Conservation (phyloP, 2,888 invertebrate species). For the Synergus laeviventris region DNA sequence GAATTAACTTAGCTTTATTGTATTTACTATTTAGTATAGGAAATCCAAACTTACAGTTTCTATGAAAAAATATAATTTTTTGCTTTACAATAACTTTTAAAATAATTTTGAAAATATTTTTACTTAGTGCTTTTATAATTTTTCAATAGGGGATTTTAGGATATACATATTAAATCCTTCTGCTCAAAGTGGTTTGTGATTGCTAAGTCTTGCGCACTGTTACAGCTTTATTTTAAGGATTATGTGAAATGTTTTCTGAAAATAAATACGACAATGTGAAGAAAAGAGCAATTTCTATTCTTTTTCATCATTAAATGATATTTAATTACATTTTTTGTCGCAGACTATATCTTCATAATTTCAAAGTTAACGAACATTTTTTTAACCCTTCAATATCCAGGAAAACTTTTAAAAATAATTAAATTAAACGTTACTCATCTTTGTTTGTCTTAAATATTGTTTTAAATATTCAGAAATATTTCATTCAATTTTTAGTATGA, state of each 20-base stretch:
- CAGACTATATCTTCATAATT: neutral
- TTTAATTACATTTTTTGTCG: slow-evolving; percentile 24
- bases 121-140: neutral
- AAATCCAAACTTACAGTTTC: neutral
- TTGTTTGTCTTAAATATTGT: neutral
- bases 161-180: neutral
- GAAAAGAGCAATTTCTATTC: slow-evolving; percentile 29
- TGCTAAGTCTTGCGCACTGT: neutral
- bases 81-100: neutral
- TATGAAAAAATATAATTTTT: neutral
- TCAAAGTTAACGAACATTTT: neutral
- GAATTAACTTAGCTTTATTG: too few species aligned
- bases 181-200: slow-evolving; percentile 33
- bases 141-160: neutral
- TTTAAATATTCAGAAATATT: too few species aligned
- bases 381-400: too few species aligned
- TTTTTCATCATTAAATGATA: slow-evolving; percentile 4
- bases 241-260: slow-evolving; percentile 1
- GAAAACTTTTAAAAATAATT: too few species aligned
- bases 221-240: slow-evolving; percentile 14
- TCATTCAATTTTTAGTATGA: neutral
- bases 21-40: neutral
- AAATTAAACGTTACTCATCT: too few species aligned
- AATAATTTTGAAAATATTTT: neutral
- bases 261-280: slow-evolving; percentile 37